Percentiles rank a stretch among this genome's conserved stretches.
phyloP scores from a whole-genome alignment of 2,113 vertebrate genomes.

The Podiceps cristatus region DNA sequence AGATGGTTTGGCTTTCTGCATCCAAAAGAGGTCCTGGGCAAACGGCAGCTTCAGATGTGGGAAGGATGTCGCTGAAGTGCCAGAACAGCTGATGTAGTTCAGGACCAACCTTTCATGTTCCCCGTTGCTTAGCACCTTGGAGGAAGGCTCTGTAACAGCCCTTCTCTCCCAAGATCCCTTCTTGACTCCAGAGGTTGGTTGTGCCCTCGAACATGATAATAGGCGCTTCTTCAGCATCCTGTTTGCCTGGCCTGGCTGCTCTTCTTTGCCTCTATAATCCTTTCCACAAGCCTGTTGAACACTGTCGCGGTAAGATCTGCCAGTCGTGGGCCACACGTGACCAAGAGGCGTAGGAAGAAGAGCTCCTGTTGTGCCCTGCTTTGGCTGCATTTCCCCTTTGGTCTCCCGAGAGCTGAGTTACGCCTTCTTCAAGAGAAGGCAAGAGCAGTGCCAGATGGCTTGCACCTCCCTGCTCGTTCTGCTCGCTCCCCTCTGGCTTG shows the following conservation, averaged over 20 bases:
- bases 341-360: not conserved
- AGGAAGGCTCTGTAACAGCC: not conserved
- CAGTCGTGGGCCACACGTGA: accelerated
- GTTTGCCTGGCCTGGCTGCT: not conserved
- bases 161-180: not conserved
- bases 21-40: not conserved
- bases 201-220: accelerated
- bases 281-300: not conserved
- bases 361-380: not conserved
- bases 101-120: not conserved
- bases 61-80: not conserved
- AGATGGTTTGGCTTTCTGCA: not conserved
- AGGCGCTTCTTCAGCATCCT: not conserved
- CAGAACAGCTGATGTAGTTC: not conserved
- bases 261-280: not conserved
- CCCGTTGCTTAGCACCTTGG: not conserved
- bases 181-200: accelerated
- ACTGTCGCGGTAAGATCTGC: not conserved
- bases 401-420: not conserved
- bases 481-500: not conserved
- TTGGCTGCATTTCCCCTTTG: not conserved
- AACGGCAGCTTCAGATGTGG: not conserved
- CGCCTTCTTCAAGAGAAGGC: not conserved
- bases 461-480: not conserved
- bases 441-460: constrained; percentile 8